A percentile compares a stretch with the other conserved stretches of the same genome.
phyloP scores from a whole-genome alignment of 2,888 invertebrate genomes.

The Pachycephus smyrnensis region DNA sequence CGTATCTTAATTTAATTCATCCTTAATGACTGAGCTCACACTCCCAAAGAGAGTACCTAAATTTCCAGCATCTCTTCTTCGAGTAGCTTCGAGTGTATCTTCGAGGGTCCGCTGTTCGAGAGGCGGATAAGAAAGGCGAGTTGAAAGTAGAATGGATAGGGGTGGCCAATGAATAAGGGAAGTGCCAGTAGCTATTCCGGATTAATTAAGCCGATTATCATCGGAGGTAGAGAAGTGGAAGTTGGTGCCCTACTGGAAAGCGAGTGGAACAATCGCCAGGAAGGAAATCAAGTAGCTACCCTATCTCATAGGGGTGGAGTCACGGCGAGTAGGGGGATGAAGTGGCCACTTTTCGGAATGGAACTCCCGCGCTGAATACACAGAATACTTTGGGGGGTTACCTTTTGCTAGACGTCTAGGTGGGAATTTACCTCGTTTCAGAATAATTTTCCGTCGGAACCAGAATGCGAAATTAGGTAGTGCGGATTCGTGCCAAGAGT shows the following conservation, averaged over 20 bases:
- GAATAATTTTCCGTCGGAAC: neutral
- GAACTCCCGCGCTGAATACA: neutral
- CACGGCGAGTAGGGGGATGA: slow-evolving; percentile 51
- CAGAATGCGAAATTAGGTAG: neutral
- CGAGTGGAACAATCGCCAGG: slow-evolving; percentile 12
- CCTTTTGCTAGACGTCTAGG: neutral
- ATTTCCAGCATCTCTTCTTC: slow-evolving; percentile 21
- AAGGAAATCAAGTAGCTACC: slow-evolving; percentile 50
- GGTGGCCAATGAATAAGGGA: neutral
- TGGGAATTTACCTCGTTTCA: neutral
- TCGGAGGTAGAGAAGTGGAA: slow-evolving; percentile 2
- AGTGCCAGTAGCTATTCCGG: slow-evolving; percentile 8
- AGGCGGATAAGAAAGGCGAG: slow-evolving; percentile 3
- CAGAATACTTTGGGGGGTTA: neutral
- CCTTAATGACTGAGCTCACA: slow-evolving; percentile 15
- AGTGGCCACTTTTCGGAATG: slow-evolving; percentile 66
- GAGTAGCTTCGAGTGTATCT: neutral
- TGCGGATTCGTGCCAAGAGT: neutral
- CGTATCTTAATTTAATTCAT: slow-evolving; percentile 24
- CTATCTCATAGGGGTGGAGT: neutral
- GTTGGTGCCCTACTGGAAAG: neutral
- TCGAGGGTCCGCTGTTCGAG: neutral
- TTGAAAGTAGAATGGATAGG: neutral
- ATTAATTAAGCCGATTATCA: slow-evolving; percentile 25
- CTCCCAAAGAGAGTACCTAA: slow-evolving; percentile 9